A percentile compares a stretch with the other conserved stretches of the same genome.
phyloP scores from a whole-genome alignment of 2,888 invertebrate genomes.

The Orchesella flavescens region DNA sequence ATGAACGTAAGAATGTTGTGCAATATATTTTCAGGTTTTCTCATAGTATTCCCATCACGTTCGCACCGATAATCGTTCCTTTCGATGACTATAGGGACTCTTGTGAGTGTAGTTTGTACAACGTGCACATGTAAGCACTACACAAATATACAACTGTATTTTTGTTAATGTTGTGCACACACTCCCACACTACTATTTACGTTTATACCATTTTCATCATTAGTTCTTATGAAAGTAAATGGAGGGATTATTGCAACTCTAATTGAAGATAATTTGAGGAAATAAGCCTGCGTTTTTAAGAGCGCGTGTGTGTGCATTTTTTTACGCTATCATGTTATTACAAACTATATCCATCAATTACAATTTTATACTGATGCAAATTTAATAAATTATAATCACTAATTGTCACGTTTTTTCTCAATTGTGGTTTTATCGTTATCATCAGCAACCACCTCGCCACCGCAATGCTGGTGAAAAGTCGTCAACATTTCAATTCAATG shows the following conservation, averaged over 20 bases:
- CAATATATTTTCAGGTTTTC: slow-evolving; percentile 31
- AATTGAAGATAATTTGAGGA: slow-evolving; percentile 37
- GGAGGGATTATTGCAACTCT: not conserved
- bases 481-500: too few relatives aligned
- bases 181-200: too few relatives aligned
- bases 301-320: not conserved
- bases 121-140: not conserved
- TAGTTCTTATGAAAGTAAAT: too few relatives aligned
- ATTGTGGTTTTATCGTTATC: slow-evolving; percentile 41
- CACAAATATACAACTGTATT: too few relatives aligned
- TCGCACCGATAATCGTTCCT: slow-evolving; percentile 18
- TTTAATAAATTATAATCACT: slow-evolving; percentile 35
- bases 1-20: not conserved
- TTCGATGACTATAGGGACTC: too few relatives aligned
- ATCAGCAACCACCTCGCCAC: not conserved
- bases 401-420: slow-evolving; percentile 54
- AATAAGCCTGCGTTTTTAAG: slow-evolving; percentile 27
- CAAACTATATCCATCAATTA: not conserved
- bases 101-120: not conserved
- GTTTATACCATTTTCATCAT: too few relatives aligned
- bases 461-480: too few relatives aligned
- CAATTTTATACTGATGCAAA: not conserved
- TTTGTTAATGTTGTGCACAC: too few relatives aligned
- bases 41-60: slow-evolving; percentile 52
- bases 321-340: slow-evolving; percentile 1